Conservation (phyloP, 2,113 vertebrate genomes). For the Chlamydotis undulata region DNA sequence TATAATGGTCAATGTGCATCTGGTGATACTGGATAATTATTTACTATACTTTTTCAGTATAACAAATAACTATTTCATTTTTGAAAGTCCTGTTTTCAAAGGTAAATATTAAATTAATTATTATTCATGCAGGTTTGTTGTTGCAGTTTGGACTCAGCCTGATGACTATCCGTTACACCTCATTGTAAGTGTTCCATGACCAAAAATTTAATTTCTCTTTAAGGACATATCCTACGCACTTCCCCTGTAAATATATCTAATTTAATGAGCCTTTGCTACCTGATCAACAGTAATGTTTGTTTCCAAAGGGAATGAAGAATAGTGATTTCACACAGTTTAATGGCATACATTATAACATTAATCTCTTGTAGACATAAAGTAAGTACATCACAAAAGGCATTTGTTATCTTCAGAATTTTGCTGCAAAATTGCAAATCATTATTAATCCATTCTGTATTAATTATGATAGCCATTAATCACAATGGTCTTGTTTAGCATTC, state of each 20-base stretch:
- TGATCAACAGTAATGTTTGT: not conserved
- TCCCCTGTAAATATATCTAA: not conserved
- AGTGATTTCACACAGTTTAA: not conserved
- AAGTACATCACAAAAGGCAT: not conserved
- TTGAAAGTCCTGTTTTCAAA: not conserved
- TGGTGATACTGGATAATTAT: not conserved
- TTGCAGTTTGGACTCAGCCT: not conserved
- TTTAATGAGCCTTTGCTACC: not conserved
- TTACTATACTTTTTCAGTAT: not conserved
- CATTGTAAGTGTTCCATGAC: not conserved
- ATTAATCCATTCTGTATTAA: not conserved
- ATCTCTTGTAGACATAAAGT: not conserved
- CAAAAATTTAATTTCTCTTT: not conserved
- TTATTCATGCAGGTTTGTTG: not conserved
- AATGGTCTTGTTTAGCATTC: not conserved
- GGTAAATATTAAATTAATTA: not conserved
- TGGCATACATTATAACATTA: not conserved
- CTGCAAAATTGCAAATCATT: not conserved
- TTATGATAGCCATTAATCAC: not conserved
- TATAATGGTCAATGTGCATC: not conserved
- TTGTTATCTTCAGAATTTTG: not conserved
- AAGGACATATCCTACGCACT: not conserved
- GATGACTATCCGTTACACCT: not conserved
- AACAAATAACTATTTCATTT: not conserved
- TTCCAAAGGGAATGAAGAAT: not conserved